Base-by-base conservation (phyloP, 2,797 vertebrate species). In the Melanotaenia boesemani region DNA sequence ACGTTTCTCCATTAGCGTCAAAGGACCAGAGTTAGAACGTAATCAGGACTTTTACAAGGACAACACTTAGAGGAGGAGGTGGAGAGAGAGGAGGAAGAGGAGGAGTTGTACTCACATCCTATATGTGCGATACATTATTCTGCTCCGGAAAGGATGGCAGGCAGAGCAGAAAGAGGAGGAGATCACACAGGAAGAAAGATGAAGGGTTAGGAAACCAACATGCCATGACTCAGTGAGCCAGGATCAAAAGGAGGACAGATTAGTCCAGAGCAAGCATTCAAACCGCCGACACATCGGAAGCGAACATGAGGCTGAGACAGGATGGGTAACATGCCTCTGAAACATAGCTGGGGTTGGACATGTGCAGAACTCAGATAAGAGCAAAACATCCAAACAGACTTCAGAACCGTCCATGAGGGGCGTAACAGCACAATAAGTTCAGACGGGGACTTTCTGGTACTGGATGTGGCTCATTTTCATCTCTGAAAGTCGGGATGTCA, bases 61-160 rank as follows among this genome's bases (percentile, higher is more conserved):
- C 64, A 56, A 72, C 39, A 81, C 50, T 72, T 12, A 66, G 70
- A 36, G 64, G 69, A 46, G 72, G 28, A 30, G 28, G 28, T 28
- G 28, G 28, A 28, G 28, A 28, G 28, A 28, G 56, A 52, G 37
- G 37, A 39, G 37, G 37, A 39, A 39, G 66, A 65, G 83, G 81
- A 86, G 69, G 79, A 85, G 67, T 73, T 79, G 95, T 99, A 99
- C 98, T 99, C 97, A 99, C 98, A 99, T 99, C 95, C 97, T 98
- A 95, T 99, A 99, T 88, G 98, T 99, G 95, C 97, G 97, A 97
- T 99, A 99, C 97, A 99, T 99, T 96, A 98, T 96, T 97, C 98
- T 99, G 96, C 96, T 98, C 98, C 93, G 13, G 76, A 89, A 94
- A 89, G 94, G 96, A 96, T 96, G 96, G 97, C 95, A 96, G 95